Evolutionary conservation across 1,140 invertebrate genomes (phyloP).

Genomic region (Palaemon carinicauda): DNA sequence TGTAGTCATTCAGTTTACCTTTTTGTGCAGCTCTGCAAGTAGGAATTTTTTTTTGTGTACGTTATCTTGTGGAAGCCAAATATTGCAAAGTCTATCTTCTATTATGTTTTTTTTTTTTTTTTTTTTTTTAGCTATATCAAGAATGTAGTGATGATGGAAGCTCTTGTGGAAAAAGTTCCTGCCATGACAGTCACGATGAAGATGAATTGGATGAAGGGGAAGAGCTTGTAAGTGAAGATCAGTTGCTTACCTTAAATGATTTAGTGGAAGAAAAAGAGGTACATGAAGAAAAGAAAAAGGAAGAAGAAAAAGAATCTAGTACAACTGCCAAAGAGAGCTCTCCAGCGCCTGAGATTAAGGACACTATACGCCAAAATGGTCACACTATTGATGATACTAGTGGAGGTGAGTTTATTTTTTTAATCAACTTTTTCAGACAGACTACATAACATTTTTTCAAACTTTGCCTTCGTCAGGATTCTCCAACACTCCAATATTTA

Average conservation of each 20-base stretch:
- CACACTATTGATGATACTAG: constrained; percentile 34
- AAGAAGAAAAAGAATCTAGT: constrained; percentile 9
- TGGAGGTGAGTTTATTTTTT: background rate
- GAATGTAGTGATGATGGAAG: constrained; percentile 47
- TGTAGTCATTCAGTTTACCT: no score
- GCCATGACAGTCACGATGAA: constrained; percentile 48
- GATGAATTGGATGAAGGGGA: constrained; percentile 39
- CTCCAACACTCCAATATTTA: no score
- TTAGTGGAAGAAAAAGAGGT: constrained; percentile 32
- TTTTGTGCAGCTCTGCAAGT: background rate
- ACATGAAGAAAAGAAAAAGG: constrained; percentile 11
- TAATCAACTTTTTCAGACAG: background rate
- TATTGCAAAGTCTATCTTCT: background rate
- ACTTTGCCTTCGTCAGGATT: no score
- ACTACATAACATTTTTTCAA: no score
- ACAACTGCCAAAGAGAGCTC: constrained; percentile 27
- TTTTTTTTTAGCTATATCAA: background rate
- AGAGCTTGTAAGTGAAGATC: constrained; percentile 8
- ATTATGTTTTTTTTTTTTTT: no score
- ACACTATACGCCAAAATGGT: constrained; percentile 41
- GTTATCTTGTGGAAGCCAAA: no score
- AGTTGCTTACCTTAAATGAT: constrained; percentile 29
- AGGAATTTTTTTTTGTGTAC: background rate
- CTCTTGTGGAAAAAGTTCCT: constrained; percentile 43
- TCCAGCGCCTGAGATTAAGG: constrained; percentile 36